These are phyloP conservation scores for Chloroceryle aenea DNA, from an alignment of 2,113 vertebrate species.

Conservation along the genomic window DNA sequence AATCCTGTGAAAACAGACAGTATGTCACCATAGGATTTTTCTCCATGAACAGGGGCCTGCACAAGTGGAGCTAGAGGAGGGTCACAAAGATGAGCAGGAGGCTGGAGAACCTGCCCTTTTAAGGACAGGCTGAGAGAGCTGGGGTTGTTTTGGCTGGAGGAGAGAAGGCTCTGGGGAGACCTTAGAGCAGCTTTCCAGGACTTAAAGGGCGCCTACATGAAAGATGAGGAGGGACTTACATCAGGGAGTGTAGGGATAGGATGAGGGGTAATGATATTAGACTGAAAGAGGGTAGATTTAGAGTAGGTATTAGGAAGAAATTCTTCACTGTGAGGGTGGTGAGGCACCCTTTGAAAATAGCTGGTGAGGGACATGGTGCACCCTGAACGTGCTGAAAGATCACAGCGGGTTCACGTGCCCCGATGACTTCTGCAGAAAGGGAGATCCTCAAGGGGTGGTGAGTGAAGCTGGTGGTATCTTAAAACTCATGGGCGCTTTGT, in stretches of 20 bases:
- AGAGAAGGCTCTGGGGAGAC: not conserved
- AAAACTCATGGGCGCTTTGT: accelerated
- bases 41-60: not conserved
- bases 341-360: not conserved
- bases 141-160: not conserved
- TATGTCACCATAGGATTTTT: not conserved
- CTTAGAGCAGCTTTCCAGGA: not conserved
- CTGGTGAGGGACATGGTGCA: not conserved
- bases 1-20: not conserved
- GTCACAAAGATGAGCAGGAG: not conserved
- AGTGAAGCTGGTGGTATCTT: not conserved
- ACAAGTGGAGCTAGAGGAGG: not conserved
- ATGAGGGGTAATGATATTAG: not conserved
- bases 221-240: not conserved
- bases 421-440: not conserved
- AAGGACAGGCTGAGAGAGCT: not conserved
- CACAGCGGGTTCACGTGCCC: not conserved
- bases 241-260: not conserved
- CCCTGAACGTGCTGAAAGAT: accelerated
- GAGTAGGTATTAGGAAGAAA: not conserved
- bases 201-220: not conserved
- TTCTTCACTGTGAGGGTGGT: not conserved
- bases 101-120: not conserved
- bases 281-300: not conserved
- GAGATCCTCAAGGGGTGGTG: no score